Base-by-base conservation (phyloP, 2,888 invertebrate species). In the Lysandra bellargus region DNA sequence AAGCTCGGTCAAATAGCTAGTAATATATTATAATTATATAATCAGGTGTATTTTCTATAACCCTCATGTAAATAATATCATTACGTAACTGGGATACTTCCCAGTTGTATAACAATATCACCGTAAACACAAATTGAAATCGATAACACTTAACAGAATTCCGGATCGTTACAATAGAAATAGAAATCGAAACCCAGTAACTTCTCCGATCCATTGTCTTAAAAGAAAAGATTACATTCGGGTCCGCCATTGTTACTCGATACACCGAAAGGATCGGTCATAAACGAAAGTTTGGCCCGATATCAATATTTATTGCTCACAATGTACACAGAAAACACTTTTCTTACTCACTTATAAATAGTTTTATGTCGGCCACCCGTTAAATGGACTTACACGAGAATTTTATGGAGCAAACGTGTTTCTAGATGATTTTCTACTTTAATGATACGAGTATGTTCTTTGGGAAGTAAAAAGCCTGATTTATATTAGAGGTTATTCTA, bases 221-320 rank as follows among this genome's bases (percentile, higher is more conserved):
- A 78, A 82, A 81, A 80, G 81, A 83, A 82, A 83, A 83, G 83
- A 88, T 88, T 87, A 88, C 85, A 87, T 88, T 85, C 81, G 82
- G 81, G 85, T 82, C 84, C 82, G 86, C 86, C 88, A 86, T 88
- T 84, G 82, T 88, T 87, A 85, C 87, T 87, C 84, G 84, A 84
- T 84, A 85, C 83, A 82, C 82, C 84, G 84, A 84, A 87, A 85
- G 85, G 87, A 76, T 76, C 85, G 86, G 84, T 88, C 87, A 88
- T 90, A 91, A 91, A 90, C 87, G 88, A 91, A 92, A 92, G 86
- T 91, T 92, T 86, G 84, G 86, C 84, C 82, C 86, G 83, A 88
- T 92, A 93, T 92, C 92, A 92, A 91, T 91, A 93, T 93, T 93
- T 92, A 94, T 91, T 89, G 86, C 89, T 86, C 86, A 83, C 86